Base-by-base conservation (phyloP, 2,888 invertebrate species). In the Xylocampa areola region DNA sequence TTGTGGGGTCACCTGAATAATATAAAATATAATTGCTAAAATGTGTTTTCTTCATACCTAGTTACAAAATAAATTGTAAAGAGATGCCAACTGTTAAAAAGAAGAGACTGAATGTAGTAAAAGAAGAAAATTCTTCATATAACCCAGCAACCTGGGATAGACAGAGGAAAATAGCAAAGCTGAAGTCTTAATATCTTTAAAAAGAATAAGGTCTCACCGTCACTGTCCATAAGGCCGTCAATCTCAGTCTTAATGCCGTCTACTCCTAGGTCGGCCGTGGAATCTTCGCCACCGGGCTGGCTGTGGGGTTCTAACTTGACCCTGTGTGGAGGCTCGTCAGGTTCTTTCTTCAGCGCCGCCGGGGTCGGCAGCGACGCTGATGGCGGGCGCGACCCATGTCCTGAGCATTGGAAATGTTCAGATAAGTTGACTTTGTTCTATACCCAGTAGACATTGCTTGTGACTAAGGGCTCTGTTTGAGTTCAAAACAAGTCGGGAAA, bases 191-290 rank as follows among this genome's bases (percentile, higher is more conserved):
- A 25, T 2, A 29, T 3, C 29, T 11, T 1, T 4, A 35, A 17
- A 17, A 4, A 10, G 2, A 4, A 6, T 1, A 17, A 35, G 2
- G 8, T 21, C 57, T 68, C 50, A 94, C 94, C 94, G 71, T 94
- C 94, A 39, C 90, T 91, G 55, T 94, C 94, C 92, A 94, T 94
- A 71, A 94, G 93, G 51, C 93, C 93, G 79, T 94, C 94, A 58
- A 94, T 94, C 76, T 94, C 94, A 51, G 94, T 94, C 85, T 94
- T 94, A 78, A 94, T 94, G 62, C 91, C 92, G 82, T 94, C 94
- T 1, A 94, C 94, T 32, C 89, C 94, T 7, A 94, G 81, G 55
- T 94, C 92, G 2, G 84, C 87, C 30, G 81, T 77, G 10, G 86
- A 81, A 75, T 94, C 94, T 33, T 94, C 94, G 25, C 80, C 85